Evolutionary conservation across 2,888 invertebrate genomes (phyloP), one percentile per base, ranked within the genome.

Genomic region (Seladonia tumulorum): DNA sequence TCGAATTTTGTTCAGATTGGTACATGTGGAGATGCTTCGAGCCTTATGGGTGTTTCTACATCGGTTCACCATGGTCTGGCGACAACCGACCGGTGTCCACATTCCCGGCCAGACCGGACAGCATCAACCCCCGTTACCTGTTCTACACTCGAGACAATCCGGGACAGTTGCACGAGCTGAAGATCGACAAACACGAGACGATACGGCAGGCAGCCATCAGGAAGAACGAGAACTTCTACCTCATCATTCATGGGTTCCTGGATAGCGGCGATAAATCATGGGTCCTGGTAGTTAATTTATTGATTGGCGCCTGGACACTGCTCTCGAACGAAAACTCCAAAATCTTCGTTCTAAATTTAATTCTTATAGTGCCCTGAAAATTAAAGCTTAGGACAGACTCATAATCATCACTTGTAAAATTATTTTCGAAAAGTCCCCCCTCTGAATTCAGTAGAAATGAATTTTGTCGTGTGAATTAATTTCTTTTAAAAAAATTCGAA

Each of bases 211-310:
- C 97, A 10, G 96, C 96, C 85, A 96, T 98, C 5, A 95, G 96
- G 0, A 95, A 94, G 49, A 94, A 94, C 39, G 97, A 96, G 16
- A 97, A 97, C 7, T 96, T 97, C 87, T 98, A 97, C 93, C 95
- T 98, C 84, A 96, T 99, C 85, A 96, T 97, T 1, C 99, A 99
- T 93, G 99, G 99, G 0, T 99, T 98, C 94, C 95, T 98, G 87
- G 98, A 99, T 93, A 97, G 97, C 70, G 98, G 98, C 1, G 96
- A 97, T 87, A 97, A 97, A 91, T 95, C 96, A 75, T 98, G 98
- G 99, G 97, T 98, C 42, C 91, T 96, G 94, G 96, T 96, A 87
- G 93, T 94, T 79, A 7, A 25, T 45, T 1, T 12, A n/a, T 4
- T 25, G 1, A 45, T 71, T 57, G 5, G n/a, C 18, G 22, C 0